Evolutionary conservation across 2,797 vertebrate genomes (phyloP), one percentile per base, ranked within the genome.

Genomic region (Siniperca obscura): DNA sequence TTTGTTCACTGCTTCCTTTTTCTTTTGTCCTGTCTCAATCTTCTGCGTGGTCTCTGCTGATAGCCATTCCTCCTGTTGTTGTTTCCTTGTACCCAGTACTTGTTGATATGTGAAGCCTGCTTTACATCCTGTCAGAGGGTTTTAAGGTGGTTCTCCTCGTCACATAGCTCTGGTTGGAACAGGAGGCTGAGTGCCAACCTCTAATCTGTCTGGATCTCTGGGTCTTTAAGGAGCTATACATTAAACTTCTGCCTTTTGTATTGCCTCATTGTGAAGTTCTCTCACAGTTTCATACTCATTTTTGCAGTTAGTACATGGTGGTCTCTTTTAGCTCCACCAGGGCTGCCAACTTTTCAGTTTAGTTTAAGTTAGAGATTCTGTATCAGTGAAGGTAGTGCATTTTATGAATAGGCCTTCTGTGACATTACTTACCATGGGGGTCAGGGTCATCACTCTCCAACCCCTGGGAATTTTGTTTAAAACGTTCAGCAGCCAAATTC

Each of bases 41-140:
- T 74, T 75, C 67, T 75, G 82, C 42, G 10, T 60, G 74, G 68
- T 83, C 53, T 53, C 70, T 64, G 74, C 77, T 85, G 73, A 86
- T 84, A 86, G 77, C 77, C 77, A 25, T 81, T 69, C 80, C 74
- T 59, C 71, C 50, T 69, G 71, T 81, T 74, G 75, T 82, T 62
- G 77, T 87, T 85, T 85, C 73, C 77, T 74, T 62, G 34, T 67
- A 30, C 53, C 77, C 71, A 57, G 38, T 5, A 40, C 34, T 70
- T 25, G 70, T 36, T 70, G 57, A 82, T 70, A 44, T 40, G 65
- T 80, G 61, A 81, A 72, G 34, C 55, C 61, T 40, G 62, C 22
- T 77, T 68, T 17, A 70, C 79, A 79, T 84, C 82, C 75, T 82
- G 78, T 21, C 44, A 34, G 21, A 74, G 52, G 65, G 75, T 74